phyloP scores from a whole-genome alignment of 2,888 invertebrate species.

The Lycaena phlaeas region DNA sequence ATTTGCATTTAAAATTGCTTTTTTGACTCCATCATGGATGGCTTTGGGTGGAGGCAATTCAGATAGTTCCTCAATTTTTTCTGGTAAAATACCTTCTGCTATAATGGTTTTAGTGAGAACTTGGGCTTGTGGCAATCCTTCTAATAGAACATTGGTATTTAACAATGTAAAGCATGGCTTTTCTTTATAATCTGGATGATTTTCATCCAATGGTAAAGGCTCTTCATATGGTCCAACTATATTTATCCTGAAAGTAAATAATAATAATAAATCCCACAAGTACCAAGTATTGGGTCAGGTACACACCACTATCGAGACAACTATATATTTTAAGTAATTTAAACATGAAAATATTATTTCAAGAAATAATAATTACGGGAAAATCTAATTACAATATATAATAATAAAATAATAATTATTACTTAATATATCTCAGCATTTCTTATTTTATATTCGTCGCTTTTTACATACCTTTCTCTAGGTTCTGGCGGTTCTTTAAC shows the following conservation, averaged over 20 bases:
- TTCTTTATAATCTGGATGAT: conserved; percentile 78
- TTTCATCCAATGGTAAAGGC: conserved; percentile 59
- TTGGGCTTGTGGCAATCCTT: conserved; percentile 85
- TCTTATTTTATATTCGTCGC: too few relatives aligned
- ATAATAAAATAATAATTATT: too few relatives aligned
- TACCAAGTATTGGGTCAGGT: too few relatives aligned
- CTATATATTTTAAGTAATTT: too few relatives aligned
- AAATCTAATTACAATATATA: too few relatives aligned
- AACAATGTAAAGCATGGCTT: conserved; percentile 72
- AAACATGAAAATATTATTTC: too few relatives aligned
- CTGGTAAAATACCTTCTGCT: conserved; percentile 75
- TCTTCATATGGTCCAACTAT: conserved; percentile 56
- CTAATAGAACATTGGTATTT: conserved; percentile 76
- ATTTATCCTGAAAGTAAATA: conserved; percentile 38
- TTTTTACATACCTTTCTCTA: conserved; percentile 34
- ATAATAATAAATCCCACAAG: conserved; percentile 4
- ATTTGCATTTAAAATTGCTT: conserved; percentile 76
- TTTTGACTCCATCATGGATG: conserved; percentile 74
- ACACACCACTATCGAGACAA: too few relatives aligned
- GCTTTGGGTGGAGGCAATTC: conserved; percentile 59
- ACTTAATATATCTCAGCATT: too few relatives aligned
- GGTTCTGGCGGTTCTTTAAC: conserved; percentile 49
- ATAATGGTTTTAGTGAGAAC: conserved; percentile 84
- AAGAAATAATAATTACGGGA: too few relatives aligned
- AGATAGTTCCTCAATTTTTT: conserved; percentile 67